phyloP scores from a whole-genome alignment of 2,113 vertebrate species.

The mouse (Mus musculus) region DNA sequence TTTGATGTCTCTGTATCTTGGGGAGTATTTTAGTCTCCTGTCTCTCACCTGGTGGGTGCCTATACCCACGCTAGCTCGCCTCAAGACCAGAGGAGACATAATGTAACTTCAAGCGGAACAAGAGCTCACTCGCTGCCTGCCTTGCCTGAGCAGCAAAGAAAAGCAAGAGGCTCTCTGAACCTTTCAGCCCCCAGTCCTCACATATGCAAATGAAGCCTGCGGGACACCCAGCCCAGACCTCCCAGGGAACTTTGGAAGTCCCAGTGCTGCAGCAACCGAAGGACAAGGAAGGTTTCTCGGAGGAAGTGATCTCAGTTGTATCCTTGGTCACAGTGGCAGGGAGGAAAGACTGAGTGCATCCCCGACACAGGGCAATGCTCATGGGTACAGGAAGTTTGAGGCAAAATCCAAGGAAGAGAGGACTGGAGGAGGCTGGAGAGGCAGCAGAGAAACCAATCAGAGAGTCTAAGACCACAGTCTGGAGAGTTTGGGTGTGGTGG shows the following conservation, averaged over 20 bases:
- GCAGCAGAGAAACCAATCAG: not conserved
- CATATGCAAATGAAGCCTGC: not conserved
- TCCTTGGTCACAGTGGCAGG: not conserved
- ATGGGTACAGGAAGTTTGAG: not conserved
- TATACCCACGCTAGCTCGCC: not conserved
- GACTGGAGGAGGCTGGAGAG: not conserved
- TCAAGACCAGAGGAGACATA: not conserved
- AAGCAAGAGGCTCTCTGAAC: not conserved
- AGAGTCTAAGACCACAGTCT: not conserved
- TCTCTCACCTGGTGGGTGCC: constrained; percentile 5
- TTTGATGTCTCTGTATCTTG: not conserved
- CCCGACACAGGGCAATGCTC: not conserved
- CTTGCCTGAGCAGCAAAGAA: not conserved
- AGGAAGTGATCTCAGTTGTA: not conserved
- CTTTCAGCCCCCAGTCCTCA: not conserved
- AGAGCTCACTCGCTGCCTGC: not conserved
- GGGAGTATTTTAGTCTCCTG: not conserved
- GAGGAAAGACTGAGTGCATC: not conserved
- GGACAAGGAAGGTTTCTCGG: not conserved
- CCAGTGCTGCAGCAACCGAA: not conserved
- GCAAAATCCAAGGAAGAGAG: not conserved
- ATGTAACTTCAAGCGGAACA: not conserved
- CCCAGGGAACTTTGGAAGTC: not conserved
- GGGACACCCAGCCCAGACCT: not conserved
- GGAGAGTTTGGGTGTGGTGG: not conserved